Conservation (phyloP, 2,888 invertebrate species). For the Eilema griseolum region DNA sequence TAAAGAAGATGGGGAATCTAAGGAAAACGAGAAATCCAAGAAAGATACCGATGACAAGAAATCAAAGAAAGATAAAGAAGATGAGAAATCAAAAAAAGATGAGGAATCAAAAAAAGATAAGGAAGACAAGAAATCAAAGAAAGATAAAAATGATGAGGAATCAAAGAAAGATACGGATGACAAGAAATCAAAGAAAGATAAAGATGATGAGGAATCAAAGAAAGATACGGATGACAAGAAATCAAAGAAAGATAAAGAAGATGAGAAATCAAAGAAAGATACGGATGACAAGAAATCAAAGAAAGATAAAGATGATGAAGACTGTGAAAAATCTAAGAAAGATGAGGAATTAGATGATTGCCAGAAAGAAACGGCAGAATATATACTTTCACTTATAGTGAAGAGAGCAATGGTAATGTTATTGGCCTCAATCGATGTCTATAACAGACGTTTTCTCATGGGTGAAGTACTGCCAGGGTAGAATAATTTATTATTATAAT, state of each 20-base stretch:
- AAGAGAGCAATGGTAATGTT: constrained; percentile 7
- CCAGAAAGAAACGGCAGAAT: background rate
- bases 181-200: background rate
- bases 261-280: background rate
- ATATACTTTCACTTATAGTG: background rate
- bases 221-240: background rate
- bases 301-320: background rate
- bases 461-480: constrained; percentile 1
- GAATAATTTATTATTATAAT: background rate
- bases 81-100: background rate
- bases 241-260: background rate
- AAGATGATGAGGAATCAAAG: background rate
- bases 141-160: background rate
- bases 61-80: background rate
- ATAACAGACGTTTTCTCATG: background rate
- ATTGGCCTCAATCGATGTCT: background rate
- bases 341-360: background rate
- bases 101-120: background rate
- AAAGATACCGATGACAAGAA: background rate
- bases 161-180: background rate
- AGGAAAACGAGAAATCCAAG: background rate
- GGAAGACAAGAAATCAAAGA: too few relatives aligned
- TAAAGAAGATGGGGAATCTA: background rate
- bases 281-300: background rate
- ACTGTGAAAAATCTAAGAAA: background rate